Conservation (phyloP, 2,888 invertebrate species). For the Synanthedon vespiformis region DNA sequence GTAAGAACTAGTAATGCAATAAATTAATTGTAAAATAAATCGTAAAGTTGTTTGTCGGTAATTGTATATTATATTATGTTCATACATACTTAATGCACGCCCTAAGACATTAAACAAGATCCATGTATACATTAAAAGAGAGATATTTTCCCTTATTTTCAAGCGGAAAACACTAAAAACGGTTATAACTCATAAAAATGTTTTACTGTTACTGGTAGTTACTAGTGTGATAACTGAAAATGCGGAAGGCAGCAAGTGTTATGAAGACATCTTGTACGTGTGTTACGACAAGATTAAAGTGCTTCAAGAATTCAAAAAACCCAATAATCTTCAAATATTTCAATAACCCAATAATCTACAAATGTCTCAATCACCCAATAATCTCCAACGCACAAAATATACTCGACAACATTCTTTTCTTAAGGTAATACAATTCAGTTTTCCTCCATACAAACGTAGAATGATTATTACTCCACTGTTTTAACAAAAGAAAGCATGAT, state of each 20-base stretch:
- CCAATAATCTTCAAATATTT: slow-evolving; percentile 28
- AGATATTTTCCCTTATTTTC: not conserved
- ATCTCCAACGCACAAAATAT: slow-evolving; percentile 48
- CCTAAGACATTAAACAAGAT: no score
- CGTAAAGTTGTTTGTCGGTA: no score
- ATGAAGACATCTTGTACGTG: slow-evolving; percentile 43
- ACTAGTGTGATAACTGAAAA: not conserved
- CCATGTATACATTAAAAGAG: no score
- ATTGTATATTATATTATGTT: no score
- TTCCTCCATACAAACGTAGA: no score
- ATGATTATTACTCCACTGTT: no score
- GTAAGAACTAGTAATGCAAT: no score
- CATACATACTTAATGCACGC: no score
- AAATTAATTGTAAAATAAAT: no score
- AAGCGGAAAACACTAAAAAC: not conserved
- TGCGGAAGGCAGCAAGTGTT: slow-evolving; percentile 19
- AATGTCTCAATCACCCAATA: slow-evolving; percentile 22
- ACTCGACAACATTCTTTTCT: slow-evolving; percentile 38
- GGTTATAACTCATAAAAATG: slow-evolving; percentile 1
- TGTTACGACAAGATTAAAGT: slow-evolving; percentile 38
- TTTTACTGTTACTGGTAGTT: slow-evolving; percentile 3
- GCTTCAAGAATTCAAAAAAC: slow-evolving; percentile 29
- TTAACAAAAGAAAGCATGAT: no score
- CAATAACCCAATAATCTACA: no score
- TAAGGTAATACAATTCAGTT: no score